Evolutionary conservation across 1,140 invertebrate genomes (phyloP), one percentile per base, ranked within the genome.

Genomic region (Argopecten irradians): DNA sequence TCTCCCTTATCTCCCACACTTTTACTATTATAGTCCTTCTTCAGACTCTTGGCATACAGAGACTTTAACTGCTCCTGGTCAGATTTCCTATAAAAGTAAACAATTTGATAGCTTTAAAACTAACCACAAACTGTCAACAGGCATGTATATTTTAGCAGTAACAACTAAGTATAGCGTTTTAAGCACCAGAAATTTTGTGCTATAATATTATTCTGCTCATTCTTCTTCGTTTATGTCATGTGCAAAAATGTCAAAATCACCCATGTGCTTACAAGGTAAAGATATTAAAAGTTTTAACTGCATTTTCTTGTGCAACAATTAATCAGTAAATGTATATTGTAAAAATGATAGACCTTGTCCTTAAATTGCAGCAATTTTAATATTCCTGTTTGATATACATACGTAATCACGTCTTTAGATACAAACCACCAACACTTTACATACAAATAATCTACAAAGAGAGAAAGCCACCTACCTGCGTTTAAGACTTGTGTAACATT

Each of bases 401-500:
- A 19, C 39, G 0, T n/a, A 84, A 22, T 16, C 22, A 83, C 8
- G 39, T 22, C 22, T 34, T 2, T 8, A 84, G 22, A n/a, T n/a
- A 84, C 2, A 19, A 34, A 22, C 9, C n/a, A 16, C 34, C 22
- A 34, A 13, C 0, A 13, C 33, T 84, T 19, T 0, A 84, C 22
- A n/a, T 28, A 19, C 9, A 14, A 43, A 33, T 41, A 43, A 85
- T 43, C 19, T 32, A 55, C 5, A 86, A 36, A 28, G 0, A 32
- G n/a, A 46, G n/a, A 84, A 36, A 46, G n/a, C 35, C 19, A 84
- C 8, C 43, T 86, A 90, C 87, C 88, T 89, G 82, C 84, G 85
- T 39, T 87, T 88, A 32, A 46, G 55, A 14, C 34, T 32, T 16
- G 35, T 90, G 88, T 86, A 87, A 82, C 83, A 86, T 83, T 90